Conservation (phyloP, 2,113 vertebrate species). For the Hemicordylus capensis region DNA sequence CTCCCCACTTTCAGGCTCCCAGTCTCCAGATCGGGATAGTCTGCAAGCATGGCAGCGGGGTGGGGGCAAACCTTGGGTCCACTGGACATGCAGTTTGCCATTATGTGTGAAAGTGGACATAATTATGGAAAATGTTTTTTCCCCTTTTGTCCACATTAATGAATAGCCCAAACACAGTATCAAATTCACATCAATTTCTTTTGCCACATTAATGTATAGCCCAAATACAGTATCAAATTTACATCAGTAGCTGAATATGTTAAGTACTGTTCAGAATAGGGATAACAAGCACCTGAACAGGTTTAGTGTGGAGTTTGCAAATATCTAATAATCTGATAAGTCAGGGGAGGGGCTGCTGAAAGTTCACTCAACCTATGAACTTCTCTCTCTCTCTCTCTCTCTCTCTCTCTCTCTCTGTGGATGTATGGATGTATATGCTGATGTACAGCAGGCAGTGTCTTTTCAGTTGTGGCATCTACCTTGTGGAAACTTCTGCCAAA, state of each 20-base stretch:
- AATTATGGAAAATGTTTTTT: neutral
- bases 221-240: too few relatives aligned
- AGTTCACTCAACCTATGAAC: neutral
- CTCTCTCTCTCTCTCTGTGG: too few relatives aligned
- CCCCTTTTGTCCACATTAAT: neutral
- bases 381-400: neutral
- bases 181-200: too few relatives aligned
- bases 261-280: neutral
- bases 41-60: too few relatives aligned
- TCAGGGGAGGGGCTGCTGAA: neutral
- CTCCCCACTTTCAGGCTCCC: too few relatives aligned
- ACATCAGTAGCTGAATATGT: neutral
- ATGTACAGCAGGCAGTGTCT: too few relatives aligned
- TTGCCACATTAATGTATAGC: too few relatives aligned
- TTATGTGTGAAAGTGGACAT: too few relatives aligned
- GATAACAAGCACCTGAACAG: neutral
- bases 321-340: neutral
- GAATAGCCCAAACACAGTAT: neutral
- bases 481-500: neutral
- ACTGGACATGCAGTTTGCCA: too few relatives aligned
- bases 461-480: neutral
- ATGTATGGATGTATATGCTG: too few relatives aligned
- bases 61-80: too few relatives aligned
- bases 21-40: too few relatives aligned
- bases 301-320: neutral